A percentile compares a stretch with the other conserved stretches of the same genome.
Evolutionary conservation across 2,797 vertebrate species (phyloP).

Genomic region (Hylomyscus alleni): DNA sequence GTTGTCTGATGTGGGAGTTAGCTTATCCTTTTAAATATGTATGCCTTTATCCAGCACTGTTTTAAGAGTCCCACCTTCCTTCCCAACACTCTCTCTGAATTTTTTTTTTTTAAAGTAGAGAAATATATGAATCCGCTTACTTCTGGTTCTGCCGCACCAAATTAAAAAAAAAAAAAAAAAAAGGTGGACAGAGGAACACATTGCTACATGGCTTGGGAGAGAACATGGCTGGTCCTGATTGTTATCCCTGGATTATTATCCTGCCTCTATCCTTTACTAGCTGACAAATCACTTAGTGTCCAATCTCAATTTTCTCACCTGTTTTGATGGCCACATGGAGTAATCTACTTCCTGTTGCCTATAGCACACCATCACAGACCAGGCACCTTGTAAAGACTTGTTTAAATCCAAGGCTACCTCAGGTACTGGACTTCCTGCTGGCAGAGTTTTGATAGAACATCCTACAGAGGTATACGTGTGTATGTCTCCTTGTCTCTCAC

Average conservation of each 20-base stretch:
- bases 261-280: neutral
- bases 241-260: neutral
- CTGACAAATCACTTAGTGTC: neutral
- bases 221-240: neutral
- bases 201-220: neutral
- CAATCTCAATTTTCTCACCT: neutral
- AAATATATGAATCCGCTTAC: constrained; percentile 8
- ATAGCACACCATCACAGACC: neutral
- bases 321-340: neutral
- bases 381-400: neutral
- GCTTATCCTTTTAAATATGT: neutral
- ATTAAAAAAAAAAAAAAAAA: neutral
- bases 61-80: constrained; percentile 15
- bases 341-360: neutral
- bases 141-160: neutral
- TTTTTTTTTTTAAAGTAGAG: neutral
- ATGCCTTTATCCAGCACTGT: constrained; percentile 35
- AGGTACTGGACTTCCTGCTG: neutral
- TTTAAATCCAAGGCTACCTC: neutral
- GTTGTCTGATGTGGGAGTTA: constrained; percentile 38
- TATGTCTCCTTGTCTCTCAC: neutral
- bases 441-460: neutral
- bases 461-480: neutral
- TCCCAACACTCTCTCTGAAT: neutral
- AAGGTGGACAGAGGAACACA: neutral